Conservation (phyloP, 2,113 vertebrate genomes). For the Mus spicilegus region DNA sequence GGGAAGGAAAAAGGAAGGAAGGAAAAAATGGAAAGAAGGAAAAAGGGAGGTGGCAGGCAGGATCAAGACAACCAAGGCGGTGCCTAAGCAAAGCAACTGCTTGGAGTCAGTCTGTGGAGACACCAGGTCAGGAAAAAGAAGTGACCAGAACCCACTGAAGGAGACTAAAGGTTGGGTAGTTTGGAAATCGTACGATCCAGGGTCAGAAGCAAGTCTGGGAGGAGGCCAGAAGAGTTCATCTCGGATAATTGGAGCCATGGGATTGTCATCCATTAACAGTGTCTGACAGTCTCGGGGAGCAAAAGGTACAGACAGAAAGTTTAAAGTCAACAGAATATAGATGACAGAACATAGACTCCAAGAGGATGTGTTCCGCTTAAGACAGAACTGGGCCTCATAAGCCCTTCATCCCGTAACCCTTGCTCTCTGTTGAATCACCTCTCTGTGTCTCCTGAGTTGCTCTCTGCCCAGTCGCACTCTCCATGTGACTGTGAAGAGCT, state of each 20-base stretch:
- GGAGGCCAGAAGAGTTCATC: not conserved
- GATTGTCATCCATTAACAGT: not conserved
- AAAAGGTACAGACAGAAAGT: constrained; percentile 16
- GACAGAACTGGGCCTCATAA: not conserved
- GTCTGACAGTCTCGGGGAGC: constrained; percentile 3
- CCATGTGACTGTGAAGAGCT: not conserved
- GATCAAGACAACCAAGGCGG: not conserved
- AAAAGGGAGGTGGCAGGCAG: not conserved
- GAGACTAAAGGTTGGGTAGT: not conserved
- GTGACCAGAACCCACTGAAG: not conserved
- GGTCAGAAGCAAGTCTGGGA: constrained; percentile 22
- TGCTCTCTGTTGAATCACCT: not conserved
- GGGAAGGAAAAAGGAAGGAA: too few relatives aligned
- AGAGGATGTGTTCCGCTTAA: not conserved
- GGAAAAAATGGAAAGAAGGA: too few relatives aligned
- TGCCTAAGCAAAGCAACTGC: not conserved
- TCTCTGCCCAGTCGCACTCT: not conserved
- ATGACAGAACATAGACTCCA: not conserved
- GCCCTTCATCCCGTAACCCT: not conserved
- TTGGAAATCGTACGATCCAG: not conserved
- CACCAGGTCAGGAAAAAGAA: not conserved
- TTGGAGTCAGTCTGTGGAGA: not conserved
- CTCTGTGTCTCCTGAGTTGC: not conserved
- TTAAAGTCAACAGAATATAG: not conserved
- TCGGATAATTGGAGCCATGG: not conserved